A percentile compares a stretch with the other conserved stretches of the same genome.
Conservation (phyloP, 2,797 vertebrate species). For the Enteromius trimaculatus region DNA sequence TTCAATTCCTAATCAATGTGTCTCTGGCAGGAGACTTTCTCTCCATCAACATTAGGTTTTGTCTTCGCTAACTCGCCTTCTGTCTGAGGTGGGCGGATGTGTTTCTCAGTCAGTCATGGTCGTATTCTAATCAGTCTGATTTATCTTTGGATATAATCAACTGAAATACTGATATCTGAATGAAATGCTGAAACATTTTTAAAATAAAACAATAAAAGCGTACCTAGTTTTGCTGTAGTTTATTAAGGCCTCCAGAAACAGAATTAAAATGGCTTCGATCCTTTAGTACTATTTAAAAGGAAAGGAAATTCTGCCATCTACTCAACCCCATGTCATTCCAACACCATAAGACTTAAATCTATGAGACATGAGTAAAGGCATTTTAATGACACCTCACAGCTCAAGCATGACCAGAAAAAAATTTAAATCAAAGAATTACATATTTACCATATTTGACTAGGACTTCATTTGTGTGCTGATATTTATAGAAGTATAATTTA, state of each 20-base stretch:
- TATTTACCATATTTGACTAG: background rate
- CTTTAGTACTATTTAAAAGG: background rate
- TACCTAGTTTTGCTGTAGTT: background rate
- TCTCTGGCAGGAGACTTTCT: conserved; percentile 48
- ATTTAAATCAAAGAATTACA: background rate
- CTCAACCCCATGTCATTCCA: background rate
- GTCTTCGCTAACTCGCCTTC: conserved; percentile 43
- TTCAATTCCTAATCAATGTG: conserved; percentile 57
- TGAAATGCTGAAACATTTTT: background rate
- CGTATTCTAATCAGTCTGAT: background rate
- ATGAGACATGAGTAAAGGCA: background rate
- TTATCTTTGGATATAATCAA: conserved; percentile 9
- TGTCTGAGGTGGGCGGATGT: conserved; percentile 28
- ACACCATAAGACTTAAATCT: background rate
- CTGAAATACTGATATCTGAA: background rate
- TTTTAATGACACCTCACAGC: background rate
- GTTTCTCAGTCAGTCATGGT: conserved; percentile 12
- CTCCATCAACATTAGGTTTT: conserved; percentile 41
- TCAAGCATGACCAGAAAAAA: background rate
- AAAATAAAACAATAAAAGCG: background rate
- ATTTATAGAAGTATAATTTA: background rate
- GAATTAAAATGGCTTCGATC: background rate
- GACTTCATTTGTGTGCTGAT: background rate
- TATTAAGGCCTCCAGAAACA: background rate
- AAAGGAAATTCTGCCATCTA: background rate